Evolutionary conservation across 2,797 vertebrate genomes (phyloP), one percentile per base, ranked within the genome.

Genomic region (Leuciscus waleckii): DNA sequence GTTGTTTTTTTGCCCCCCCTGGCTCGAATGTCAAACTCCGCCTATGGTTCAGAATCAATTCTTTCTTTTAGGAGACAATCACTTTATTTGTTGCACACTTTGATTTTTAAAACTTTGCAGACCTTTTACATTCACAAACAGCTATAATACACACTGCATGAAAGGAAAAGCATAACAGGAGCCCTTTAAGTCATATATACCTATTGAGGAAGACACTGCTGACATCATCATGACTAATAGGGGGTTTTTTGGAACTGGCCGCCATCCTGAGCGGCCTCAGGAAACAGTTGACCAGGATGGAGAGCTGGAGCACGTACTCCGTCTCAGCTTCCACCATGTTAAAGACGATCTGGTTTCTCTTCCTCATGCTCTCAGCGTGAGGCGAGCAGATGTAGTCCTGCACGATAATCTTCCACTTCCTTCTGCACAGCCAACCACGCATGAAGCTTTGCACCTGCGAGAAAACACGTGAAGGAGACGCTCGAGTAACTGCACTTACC

Each of bases 201-300:
- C 98, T 99, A 94, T 99, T 99, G 78, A 99, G 98, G 90, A 99
- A 99, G 92, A 99, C 96, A 91, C 97, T 99, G 94, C 98, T 99
- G 93, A 99, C 98, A 0, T 99, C 97, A 0, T 99, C 98, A 0
- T 99, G 98, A 90, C 94, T 97, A 90, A 99, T 99, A 67, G 98
- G 97, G 0, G 98, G 98, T 90, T 99, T 99, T 93, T 99, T 99
- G 79, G 98, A 99, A 93, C 98, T 99, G 73, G 98, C 98, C 0
- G 98, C 98, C 98, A 99, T 99, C 63, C 98, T 94, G 75, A 99
- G 93, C 1, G 98, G 98, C 90, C 98, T 91, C 86, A 99, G 96
- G 91, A 99, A 99, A 83, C 97, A 98, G 74, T 99, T 99, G 85
- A 99, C 98, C 87, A 99, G 95, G 87, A 99, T 94, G 83, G 96